A percentile compares a stretch with the other conserved stretches of the same genome.
These are phyloP conservation scores for Pandion haliaetus DNA, from an alignment of 2,113 vertebrate genomes.

Conservation along the genomic window DNA sequence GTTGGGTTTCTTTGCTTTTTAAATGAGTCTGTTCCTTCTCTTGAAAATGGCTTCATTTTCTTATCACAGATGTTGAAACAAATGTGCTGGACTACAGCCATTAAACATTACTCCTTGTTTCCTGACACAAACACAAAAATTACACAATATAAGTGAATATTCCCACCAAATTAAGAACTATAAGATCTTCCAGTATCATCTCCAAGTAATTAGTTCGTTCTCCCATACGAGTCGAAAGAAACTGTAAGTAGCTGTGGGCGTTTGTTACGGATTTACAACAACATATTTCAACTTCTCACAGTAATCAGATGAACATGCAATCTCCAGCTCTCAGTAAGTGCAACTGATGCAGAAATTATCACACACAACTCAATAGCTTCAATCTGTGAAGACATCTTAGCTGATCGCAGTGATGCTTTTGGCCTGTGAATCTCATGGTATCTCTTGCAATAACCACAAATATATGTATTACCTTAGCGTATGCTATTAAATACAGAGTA, in stretches of 20 bases:
- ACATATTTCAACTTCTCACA: too few relatives aligned
- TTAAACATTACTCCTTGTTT: not conserved
- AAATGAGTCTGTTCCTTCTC: not conserved
- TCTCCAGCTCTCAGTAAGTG: not conserved
- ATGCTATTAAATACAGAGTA: not conserved
- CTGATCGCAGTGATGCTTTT: too few relatives aligned
- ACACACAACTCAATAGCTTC: not conserved
- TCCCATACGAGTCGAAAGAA: not conserved
- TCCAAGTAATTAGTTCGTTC: not conserved
- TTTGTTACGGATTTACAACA: not conserved
- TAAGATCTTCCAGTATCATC: not conserved
- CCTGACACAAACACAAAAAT: not conserved
- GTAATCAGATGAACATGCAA: not conserved
- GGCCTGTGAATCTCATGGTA: rapidly evolving
- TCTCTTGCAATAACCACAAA: not conserved
- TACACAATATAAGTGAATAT: not conserved
- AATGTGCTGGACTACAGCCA: not conserved
- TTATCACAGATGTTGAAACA: not conserved
- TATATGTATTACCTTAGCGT: not conserved
- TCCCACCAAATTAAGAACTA: not conserved
- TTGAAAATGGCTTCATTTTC: not conserved
- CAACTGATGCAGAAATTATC: not conserved
- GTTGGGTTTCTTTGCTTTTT: not conserved
- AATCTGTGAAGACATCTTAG: not conserved
- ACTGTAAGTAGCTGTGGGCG: rapidly evolving